Base-by-base conservation (phyloP, 2,113 vertebrate species). In the Sinocyclocheilus rhinocerous region DNA sequence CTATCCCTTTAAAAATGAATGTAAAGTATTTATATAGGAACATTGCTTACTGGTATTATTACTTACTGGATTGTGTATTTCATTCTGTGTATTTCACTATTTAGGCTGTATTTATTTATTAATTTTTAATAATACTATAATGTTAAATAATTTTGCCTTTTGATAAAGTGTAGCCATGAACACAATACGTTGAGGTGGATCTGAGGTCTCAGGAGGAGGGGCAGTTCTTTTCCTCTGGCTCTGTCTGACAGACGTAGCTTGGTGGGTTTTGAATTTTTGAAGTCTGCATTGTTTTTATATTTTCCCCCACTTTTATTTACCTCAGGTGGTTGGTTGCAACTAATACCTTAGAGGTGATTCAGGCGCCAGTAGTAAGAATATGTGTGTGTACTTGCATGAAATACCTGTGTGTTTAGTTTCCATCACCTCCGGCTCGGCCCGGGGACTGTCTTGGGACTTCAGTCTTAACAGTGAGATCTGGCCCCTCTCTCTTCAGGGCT, bases 291-390 rank as follows among this genome's bases (percentile, higher is more conserved):
- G 89, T 91, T 90, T 63, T 81, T 77, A 73, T 2, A 57, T 84
- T 83, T 77, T 55, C 12, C 89, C 77, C 80, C 81, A 85, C 39
- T 61, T 57, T 15, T n/a, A 18, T 61, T 50, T 84, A 55, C 33
- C 50, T 67, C 83, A 86, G 81, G 87, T 91, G 88, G 88, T 90
- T 92, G 90, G 88, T 91, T 86, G 88, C 86, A 89, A 84, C 77
- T 87, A 93, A 94, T 93, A 63, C 92, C 91, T 92, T 59, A 86
- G 91, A 90, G 91, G 90, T 93, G 92, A 93, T 81, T 91, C 85
- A 91, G n/a, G 36, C 50, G 8, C 33, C 50, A 70, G 18, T 24
- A 69, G 65, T 59, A 55, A 33, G 63, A 20, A 11, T 82, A 67
- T 84, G 55, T 79, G 83, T 73, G 72, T 87, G 87, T 83, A 22